Conservation (phyloP, 1,140 invertebrate genomes). For the Euwallacea fornicatus region DNA sequence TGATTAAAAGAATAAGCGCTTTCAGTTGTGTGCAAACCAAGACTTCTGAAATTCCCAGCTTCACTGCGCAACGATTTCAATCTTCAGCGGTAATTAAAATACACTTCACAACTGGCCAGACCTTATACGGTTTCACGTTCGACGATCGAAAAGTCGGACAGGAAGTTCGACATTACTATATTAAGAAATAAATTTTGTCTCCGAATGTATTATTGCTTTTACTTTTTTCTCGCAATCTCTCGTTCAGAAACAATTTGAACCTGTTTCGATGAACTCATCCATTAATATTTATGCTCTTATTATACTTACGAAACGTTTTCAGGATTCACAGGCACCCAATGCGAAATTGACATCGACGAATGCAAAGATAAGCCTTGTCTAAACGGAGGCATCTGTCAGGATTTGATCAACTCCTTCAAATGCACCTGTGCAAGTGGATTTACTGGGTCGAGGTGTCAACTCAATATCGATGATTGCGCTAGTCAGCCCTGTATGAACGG, state of each 20-base stretch:
- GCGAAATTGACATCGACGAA: slow-evolving; percentile 90
- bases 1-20: no score
- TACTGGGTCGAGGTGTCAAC: slow-evolving; percentile 81
- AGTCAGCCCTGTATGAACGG: slow-evolving; percentile 83
- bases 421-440: slow-evolving; percentile 86
- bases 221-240: slow-evolving; percentile 26
- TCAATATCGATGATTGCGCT: slow-evolving; percentile 88
- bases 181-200: slow-evolving; percentile 26
- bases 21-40: no score
- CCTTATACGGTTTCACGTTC: slow-evolving; percentile 10
- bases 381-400: slow-evolving; percentile 82
- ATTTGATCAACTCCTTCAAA: slow-evolving; percentile 83
- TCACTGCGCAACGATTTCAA: no score
- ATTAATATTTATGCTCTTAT: neutral
- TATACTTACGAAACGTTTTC: slow-evolving; percentile 45
- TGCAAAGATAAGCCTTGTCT: slow-evolving; percentile 85
- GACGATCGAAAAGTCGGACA: slow-evolving; percentile 8
- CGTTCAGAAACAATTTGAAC: slow-evolving; percentile 9
- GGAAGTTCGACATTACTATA: slow-evolving; percentile 26
- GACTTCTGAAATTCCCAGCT: no score
- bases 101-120: neutral
- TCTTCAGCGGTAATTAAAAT: slow-evolving; percentile 3
- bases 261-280: neutral
- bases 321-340: slow-evolving; percentile 90
- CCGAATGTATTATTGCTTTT: slow-evolving; percentile 11